A percentile compares a stretch with the other conserved stretches of the same genome.
These are phyloP conservation scores for Halcyon malimbica DNA, from an alignment of 2,113 vertebrate species.

Conservation along the genomic window DNA sequence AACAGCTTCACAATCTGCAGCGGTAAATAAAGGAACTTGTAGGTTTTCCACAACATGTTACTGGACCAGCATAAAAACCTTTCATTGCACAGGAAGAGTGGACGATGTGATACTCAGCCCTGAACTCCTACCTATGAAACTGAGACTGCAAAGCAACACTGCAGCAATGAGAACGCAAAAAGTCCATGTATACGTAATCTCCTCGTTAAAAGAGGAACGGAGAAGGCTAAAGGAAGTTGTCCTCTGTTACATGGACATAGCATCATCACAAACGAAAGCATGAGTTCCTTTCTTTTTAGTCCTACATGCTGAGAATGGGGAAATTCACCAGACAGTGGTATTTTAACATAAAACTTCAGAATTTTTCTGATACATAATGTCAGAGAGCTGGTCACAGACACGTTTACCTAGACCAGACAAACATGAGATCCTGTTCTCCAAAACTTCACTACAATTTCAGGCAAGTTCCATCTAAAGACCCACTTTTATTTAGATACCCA, in stretches of 20 bases:
- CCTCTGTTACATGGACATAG: neutral
- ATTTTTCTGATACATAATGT: too few species aligned
- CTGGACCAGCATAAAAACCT: neutral
- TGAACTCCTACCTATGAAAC: neutral
- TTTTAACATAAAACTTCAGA: too few species aligned
- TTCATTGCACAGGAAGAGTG: fast-evolving
- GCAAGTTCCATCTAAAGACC: neutral
- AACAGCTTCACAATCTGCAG: constrained; percentile 95
- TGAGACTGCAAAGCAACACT: neutral
- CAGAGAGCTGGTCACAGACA: too few species aligned
- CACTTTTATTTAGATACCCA: neutral
- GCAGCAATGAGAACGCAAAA: neutral
- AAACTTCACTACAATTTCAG: neutral
- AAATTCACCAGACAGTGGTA: too few species aligned
- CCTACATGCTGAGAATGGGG: too few species aligned
- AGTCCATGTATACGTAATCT: neutral
- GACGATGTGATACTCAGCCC: fast-evolving
- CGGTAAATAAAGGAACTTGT: neutral
- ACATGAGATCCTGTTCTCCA: neutral
- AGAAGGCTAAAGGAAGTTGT: neutral
- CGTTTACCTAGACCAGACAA: neutral
- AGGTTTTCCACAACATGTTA: neutral
- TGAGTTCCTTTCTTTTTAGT: neutral
- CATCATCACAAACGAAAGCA: neutral
- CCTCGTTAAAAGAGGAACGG: fast-evolving